Conservation (phyloP, 2,113 vertebrate genomes). For the Chauna torquata region DNA sequence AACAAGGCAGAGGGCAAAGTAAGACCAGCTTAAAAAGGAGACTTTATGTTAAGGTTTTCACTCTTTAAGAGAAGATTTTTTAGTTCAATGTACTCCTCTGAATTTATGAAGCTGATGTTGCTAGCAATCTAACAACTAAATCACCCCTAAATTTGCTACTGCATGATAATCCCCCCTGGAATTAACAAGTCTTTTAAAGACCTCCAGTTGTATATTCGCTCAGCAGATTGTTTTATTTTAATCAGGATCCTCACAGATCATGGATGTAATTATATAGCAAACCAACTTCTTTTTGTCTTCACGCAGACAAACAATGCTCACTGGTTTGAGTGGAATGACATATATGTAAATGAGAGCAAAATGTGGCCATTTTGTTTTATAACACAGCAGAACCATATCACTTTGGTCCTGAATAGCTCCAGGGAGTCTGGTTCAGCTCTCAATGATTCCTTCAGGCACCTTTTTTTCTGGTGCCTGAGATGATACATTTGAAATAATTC, state of each 20-base stretch:
- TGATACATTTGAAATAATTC: background rate
- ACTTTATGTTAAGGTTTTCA: background rate
- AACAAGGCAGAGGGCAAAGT: slow-evolving; percentile 1
- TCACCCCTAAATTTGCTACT: background rate
- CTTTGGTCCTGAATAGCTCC: background rate
- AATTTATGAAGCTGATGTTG: background rate
- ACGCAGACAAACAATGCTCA: background rate
- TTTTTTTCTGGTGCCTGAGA: background rate
- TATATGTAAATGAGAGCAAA: slow-evolving; percentile 35
- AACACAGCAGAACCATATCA: background rate
- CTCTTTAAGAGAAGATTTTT: background rate
- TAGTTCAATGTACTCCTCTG: background rate
- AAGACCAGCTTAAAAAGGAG: background rate
- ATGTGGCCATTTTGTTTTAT: background rate
- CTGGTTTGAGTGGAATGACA: background rate
- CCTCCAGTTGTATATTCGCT: background rate
- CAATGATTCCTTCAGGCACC: background rate
- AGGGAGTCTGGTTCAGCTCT: background rate
- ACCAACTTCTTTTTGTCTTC: slow-evolving; percentile 5
- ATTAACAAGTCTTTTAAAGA: background rate
- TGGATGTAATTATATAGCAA: slow-evolving; percentile 36
- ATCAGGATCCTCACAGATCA: background rate
- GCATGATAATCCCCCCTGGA: background rate
- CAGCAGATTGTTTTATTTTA: background rate
- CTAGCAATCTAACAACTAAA: slow-evolving; percentile 12